These are phyloP conservation scores for Manduca sexta DNA, from an alignment of 1,140 invertebrate species.

Conservation along the genomic window DNA sequence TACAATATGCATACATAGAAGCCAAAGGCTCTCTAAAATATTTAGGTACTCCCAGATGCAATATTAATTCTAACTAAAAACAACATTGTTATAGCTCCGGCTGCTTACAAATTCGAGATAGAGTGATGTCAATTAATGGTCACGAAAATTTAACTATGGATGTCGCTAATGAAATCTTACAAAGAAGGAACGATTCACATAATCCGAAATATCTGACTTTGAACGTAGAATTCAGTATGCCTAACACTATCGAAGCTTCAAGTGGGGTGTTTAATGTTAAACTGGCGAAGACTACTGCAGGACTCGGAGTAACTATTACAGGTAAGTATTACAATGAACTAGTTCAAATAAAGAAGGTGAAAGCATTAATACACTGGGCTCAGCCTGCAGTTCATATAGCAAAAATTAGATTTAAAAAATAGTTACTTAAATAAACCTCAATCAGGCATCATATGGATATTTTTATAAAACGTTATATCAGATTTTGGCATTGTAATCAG, in stretches of 20 bases:
- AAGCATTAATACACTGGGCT: no score
- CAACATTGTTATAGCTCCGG: conserved; percentile 67
- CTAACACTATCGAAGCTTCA: conserved; percentile 92
- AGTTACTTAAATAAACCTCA: no score
- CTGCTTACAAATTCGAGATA: conserved; percentile 86
- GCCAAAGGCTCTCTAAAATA: no score
- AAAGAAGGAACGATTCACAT: conserved; percentile 64
- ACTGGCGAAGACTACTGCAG: conserved; percentile 84
- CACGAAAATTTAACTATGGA: conserved; percentile 75
- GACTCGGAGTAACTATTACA: conserved; percentile 90
- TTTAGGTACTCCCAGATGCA: background rate
- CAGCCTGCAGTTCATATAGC: no score
- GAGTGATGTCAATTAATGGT: conserved; percentile 88
- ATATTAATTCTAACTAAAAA: no score
- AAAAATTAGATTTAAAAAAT: no score
- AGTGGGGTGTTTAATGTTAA: conserved; percentile 93
- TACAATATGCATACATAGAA: no score
- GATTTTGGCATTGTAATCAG: no score
- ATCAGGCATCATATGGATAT: no score
- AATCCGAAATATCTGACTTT: conserved; percentile 63
- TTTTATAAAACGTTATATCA: no score
- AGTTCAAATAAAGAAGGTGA: no score
- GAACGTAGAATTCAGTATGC: conserved; percentile 92
- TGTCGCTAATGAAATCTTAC: conserved; percentile 67
- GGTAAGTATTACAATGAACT: conserved; percentile 67